These are phyloP conservation scores for Karalla daura DNA, from an alignment of 2,797 vertebrate genomes.

Conservation along the genomic window DNA sequence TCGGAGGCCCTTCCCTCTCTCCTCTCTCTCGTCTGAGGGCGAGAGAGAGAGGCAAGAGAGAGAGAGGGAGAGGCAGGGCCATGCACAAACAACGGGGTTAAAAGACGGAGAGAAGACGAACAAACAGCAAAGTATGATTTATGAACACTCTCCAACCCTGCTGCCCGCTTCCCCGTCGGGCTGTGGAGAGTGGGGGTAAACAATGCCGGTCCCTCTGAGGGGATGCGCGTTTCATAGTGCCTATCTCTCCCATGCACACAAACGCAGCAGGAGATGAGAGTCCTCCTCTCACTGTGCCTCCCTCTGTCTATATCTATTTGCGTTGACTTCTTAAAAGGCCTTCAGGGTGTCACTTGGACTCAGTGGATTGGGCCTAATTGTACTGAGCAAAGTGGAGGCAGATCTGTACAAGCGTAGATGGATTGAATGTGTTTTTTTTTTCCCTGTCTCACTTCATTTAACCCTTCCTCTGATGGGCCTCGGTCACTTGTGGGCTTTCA, in stretches of 20 bases:
- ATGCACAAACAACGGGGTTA: no score
- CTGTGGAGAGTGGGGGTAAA: no score
- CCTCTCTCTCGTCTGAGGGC: conserved; percentile 36
- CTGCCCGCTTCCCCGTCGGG: conserved; percentile 24
- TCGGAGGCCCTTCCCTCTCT: conserved; percentile 34
- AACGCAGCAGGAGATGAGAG: conserved; percentile 25
- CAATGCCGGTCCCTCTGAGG: conserved; percentile 59
- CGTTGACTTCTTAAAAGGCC: conserved; percentile 73
- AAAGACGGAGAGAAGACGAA: conserved; percentile 35
- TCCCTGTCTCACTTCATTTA: conserved; percentile 48
- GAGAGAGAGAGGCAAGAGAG: conserved; percentile 15
- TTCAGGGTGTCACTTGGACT: conserved; percentile 63
- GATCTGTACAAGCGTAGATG: conserved; percentile 62
- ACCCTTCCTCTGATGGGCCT: conserved; percentile 37
- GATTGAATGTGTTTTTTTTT: conserved; percentile 49
- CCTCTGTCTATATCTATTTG: conserved; percentile 61
- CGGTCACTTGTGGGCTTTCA: conserved; percentile 58
- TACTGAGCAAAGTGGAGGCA: conserved; percentile 67
- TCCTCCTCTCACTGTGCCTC: conserved; percentile 12
- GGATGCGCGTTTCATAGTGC: conserved; percentile 40
- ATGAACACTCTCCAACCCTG: conserved; percentile 51
- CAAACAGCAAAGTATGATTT: conserved; percentile 64
- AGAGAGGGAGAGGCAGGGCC: not conserved
- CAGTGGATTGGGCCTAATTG: conserved; percentile 64
- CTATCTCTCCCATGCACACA: conserved; percentile 31